Base-by-base conservation (phyloP, 2,888 invertebrate genomes). In the Ectobius pallidus region DNA sequence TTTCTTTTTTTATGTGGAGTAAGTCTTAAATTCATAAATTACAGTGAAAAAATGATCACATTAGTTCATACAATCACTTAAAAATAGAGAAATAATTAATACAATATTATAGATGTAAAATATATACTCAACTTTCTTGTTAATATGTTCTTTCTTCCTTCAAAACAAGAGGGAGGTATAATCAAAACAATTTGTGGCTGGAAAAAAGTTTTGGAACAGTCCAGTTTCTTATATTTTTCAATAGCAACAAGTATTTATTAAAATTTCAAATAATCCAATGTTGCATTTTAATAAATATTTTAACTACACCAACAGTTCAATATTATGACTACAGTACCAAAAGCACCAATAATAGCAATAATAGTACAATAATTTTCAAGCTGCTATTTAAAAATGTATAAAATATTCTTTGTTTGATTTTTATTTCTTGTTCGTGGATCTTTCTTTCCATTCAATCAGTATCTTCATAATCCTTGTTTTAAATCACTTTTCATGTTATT, bases 351-450 rank as follows among this genome's bases (percentile, higher is more conserved):
- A 25, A 46, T 46, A 65, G 27, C 46, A 65, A 65, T 39, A 39
- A 63, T 46, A 44, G 39, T 65, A 44, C 46, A 46, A 65, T 65
- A 42, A 42, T 63, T 63, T 46, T 46, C 30, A 65, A 46, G 65
- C 44, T 44, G 27, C 65, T 65, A 65, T 30, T 65, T 65, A 44
- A 65, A 65, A 65, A 65, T 65, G 46, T 65, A 65, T 46, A 65
- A 65, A 65, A 65, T 46, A 46, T 65, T 30, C 46, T 46, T 46
- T n/a, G n/a, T n/a, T n/a, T n/a, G n/a, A n/a, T n/a, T n/a, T n/a
- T n/a, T n/a, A n/a, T 58, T 32, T 58, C 30, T 58, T 30, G n/a
- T 16, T n/a, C 3, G 3, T 58, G 58, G 11, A 1, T 58, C 32
- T 58, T 25, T 6, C 27, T 3, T 20, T 58, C n/a, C 30, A 16